Evolutionary conservation across 2,888 invertebrate species (phyloP).

Genomic region (Crepidodera aurea): DNA sequence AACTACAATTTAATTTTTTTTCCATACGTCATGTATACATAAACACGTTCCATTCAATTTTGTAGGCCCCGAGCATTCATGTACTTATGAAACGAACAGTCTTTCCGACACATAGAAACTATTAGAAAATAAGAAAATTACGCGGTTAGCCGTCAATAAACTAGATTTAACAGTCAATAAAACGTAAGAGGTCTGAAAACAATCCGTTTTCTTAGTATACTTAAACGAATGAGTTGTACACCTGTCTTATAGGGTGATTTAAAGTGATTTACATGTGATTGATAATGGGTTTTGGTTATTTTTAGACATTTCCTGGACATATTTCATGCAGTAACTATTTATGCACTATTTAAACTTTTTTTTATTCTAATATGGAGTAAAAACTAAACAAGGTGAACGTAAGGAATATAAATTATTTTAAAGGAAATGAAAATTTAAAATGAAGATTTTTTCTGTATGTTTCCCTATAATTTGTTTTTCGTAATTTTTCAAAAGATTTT

Average conservation of each 20-base stretch:
- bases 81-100: slow-evolving; percentile 16
- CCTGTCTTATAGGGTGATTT: slow-evolving; percentile 13
- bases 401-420: too few relatives aligned
- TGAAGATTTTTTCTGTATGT: too few relatives aligned
- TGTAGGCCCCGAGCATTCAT: slow-evolving; percentile 17
- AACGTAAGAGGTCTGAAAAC: slow-evolving; percentile 16
- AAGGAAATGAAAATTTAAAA: too few relatives aligned
- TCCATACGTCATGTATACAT: slow-evolving; percentile 4
- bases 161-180: slow-evolving; percentile 14
- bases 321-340: background rate
- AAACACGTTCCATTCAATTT: slow-evolving; percentile 18
- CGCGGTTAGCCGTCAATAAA: slow-evolving; percentile 17
- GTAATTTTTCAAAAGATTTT: too few relatives aligned
- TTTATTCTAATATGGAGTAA: too few relatives aligned
- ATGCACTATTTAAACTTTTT: background rate
- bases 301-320: background rate
- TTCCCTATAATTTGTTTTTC: too few relatives aligned
- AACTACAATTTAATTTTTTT: slow-evolving; percentile 14
- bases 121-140: slow-evolving; percentile 25
- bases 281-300: background rate
- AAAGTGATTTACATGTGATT: background rate
- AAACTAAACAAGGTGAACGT: too few relatives aligned
- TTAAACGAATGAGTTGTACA: slow-evolving; percentile 4
- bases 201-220: slow-evolving; percentile 6
- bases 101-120: slow-evolving; percentile 23